Conservation (phyloP, 2,797 vertebrate species). For the Taeniopygia guttata region DNA sequence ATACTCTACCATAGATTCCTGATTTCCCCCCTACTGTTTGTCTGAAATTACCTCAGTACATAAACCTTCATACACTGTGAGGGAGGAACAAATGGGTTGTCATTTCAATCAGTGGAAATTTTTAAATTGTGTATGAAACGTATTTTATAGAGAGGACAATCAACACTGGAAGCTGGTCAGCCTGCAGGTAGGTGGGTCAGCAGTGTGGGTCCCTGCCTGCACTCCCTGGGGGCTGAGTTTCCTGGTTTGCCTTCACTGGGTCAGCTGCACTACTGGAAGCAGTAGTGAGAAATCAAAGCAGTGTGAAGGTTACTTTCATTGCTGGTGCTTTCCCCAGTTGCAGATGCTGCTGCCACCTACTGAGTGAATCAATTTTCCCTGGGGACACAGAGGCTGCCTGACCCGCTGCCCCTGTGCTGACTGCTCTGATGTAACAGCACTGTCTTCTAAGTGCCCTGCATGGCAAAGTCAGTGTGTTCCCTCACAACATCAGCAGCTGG, state of each 20-base stretch:
- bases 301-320: background rate
- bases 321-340: background rate
- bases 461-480: background rate
- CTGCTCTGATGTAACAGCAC: background rate
- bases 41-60: conserved; percentile 47
- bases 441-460: fast-evolving
- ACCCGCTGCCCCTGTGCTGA: fast-evolving
- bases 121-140: background rate
- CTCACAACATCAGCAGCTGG: background rate
- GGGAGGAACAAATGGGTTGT: background rate
- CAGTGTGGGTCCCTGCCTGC: fast-evolving
- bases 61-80: background rate
- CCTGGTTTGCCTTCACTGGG: background rate
- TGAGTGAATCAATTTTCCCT: background rate
- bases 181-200: background rate
- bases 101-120: background rate
- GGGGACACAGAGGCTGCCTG: background rate
- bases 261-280: background rate
- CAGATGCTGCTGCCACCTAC: background rate
- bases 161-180: background rate
- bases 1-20: conserved; percentile 26
- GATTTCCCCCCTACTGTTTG: conserved; percentile 44
- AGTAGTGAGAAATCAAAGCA: background rate
- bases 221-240: background rate
- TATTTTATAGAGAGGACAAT: background rate